phyloP scores from a whole-genome alignment of 2,888 invertebrate genomes.

The Limnephilus marmoratus region DNA sequence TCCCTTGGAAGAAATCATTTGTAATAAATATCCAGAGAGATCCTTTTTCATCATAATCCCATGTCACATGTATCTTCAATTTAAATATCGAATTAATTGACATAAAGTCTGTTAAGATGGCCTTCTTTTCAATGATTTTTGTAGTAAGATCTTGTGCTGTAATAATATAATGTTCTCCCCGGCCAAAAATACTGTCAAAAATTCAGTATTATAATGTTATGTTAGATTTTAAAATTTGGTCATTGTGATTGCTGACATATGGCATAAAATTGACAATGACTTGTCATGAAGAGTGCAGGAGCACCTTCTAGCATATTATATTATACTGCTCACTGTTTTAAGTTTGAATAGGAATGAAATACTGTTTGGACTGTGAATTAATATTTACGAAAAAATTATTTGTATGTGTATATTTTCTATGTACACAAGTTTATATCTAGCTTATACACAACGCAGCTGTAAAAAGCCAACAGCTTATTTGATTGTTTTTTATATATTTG shows the following conservation, averaged over 20 bases:
- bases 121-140: neutral
- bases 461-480: neutral
- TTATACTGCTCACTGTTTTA: slow-evolving; percentile 30
- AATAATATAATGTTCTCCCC: neutral
- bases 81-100: neutral
- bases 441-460: neutral
- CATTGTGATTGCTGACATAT: neutral
- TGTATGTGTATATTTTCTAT: neutral
- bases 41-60: neutral
- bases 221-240: neutral
- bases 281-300: neutral
- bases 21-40: neutral
- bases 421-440: slow-evolving; percentile 8
- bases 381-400: neutral
- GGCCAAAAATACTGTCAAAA: slow-evolving; percentile 11
- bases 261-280: neutral
- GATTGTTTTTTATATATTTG: neutral
- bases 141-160: neutral
- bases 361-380: slow-evolving; percentile 9
- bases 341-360: neutral
- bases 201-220: slow-evolving; percentile 22
- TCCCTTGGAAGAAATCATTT: neutral
- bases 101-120: neutral
- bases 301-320: neutral
- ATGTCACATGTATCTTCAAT: neutral